phyloP scores from a whole-genome alignment of 2,888 invertebrate genomes.

The Orthonychiurus folsomi region DNA sequence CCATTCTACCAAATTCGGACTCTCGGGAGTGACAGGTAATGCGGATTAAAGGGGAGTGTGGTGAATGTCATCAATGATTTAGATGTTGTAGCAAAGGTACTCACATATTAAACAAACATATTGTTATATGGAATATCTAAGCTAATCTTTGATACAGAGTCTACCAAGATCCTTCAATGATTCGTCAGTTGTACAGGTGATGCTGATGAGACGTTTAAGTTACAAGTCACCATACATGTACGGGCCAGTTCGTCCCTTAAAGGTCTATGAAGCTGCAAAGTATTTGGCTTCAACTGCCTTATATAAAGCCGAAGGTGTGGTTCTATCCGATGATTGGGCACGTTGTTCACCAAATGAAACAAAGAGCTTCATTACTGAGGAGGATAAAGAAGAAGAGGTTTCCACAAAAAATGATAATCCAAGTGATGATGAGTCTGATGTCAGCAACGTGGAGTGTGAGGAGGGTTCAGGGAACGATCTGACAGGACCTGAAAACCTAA shows the following conservation, averaged over 20 bases:
- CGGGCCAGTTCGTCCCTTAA: slow-evolving; percentile 20
- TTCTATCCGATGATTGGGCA: slow-evolving; percentile 41
- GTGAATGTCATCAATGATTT: slow-evolving; percentile 26
- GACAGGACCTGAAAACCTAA: background rate
- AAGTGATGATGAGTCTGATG: no score
- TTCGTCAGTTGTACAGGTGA: slow-evolving; percentile 19
- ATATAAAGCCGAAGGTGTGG: slow-evolving; percentile 19
- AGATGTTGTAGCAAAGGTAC: slow-evolving; percentile 18
- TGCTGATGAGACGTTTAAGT: slow-evolving; percentile 20
- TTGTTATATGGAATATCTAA: no score
- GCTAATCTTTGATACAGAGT: no score
- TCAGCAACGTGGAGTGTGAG: background rate
- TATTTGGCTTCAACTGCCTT: slow-evolving; percentile 24
- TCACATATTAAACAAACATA: no score
- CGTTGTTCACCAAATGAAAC: background rate
- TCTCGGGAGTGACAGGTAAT: slow-evolving; percentile 19
- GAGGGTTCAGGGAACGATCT: background rate
- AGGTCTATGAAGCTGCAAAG: slow-evolving; percentile 18
- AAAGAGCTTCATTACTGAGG: background rate
- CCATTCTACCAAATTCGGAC: slow-evolving; percentile 24
- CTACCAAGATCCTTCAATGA: slow-evolving; percentile 23
- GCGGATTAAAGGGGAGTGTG: slow-evolving; percentile 18
- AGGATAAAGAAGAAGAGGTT: no score
- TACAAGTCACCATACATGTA: slow-evolving; percentile 19
- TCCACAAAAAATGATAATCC: no score